Percentiles rank a stretch among this genome's conserved stretches.
These are phyloP conservation scores for Leptonema lineaticorne DNA, from an alignment of 1,140 invertebrate species.

Conservation along the genomic window DNA sequence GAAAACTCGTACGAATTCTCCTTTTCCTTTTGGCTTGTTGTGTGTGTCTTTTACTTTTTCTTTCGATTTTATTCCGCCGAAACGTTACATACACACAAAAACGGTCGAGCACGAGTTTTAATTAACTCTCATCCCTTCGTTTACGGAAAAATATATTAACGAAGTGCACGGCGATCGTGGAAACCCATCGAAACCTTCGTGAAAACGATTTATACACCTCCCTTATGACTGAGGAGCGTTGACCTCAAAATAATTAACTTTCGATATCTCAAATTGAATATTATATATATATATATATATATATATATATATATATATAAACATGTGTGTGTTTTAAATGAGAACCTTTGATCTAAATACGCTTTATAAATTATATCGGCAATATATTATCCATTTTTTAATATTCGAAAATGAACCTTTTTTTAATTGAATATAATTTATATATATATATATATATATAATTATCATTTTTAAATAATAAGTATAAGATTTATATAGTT, in stretches of 20 bases:
- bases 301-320: too few relatives aligned
- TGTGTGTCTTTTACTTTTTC: too few relatives aligned
- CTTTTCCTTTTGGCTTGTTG: constrained; percentile 4
- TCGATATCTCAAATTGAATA: not conserved
- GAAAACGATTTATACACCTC: not conserved
- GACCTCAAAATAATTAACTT: not conserved
- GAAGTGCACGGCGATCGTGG: not conserved
- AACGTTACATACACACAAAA: not conserved
- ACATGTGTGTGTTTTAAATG: too few relatives aligned
- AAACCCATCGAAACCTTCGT: not conserved
- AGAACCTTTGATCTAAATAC: too few relatives aligned
- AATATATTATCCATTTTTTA: too few relatives aligned
- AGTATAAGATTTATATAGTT: too few relatives aligned
- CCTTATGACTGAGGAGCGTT: not conserved
- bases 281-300: not conserved
- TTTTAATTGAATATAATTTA: too few relatives aligned
- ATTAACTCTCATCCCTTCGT: constrained; percentile 21
- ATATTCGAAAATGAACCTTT: too few relatives aligned
- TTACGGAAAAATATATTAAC: not conserved
- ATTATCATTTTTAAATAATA: too few relatives aligned
- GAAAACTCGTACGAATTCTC: not conserved
- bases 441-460: too few relatives aligned
- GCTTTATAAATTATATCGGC: too few relatives aligned
- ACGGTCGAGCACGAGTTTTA: constrained; percentile 20
- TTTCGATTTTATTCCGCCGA: too few relatives aligned